These are phyloP conservation scores for Semnopithecus entellus DNA, from an alignment of 2,113 vertebrate species.

Conservation along the genomic window DNA sequence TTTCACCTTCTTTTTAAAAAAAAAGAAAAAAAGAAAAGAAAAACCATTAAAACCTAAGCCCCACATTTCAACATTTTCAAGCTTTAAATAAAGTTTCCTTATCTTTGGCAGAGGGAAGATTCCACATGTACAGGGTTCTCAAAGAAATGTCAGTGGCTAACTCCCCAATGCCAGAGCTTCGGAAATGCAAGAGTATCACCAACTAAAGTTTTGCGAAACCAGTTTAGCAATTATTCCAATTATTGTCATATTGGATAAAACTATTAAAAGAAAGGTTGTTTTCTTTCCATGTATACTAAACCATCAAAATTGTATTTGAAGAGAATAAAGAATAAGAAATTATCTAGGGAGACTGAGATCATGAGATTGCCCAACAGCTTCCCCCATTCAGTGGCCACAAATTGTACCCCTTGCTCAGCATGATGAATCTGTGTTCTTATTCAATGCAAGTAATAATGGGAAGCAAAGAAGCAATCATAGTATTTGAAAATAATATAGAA, in stretches of 20 bases:
- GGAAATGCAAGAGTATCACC: background rate
- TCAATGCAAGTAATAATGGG: background rate
- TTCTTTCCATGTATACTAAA: background rate
- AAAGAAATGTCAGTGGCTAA: background rate
- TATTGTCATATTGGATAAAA: background rate
- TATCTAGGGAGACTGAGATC: background rate
- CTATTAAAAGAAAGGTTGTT: background rate
- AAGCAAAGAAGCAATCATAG: background rate
- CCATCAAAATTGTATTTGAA: background rate
- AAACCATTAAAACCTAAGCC: background rate
- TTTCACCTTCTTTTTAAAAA: background rate
- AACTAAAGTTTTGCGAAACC: background rate
- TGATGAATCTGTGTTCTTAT: background rate
- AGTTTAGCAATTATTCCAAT: background rate
- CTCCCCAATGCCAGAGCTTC: background rate
- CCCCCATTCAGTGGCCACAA: background rate
- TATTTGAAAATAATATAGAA: background rate
- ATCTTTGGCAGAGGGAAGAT: background rate
- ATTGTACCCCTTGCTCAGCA: background rate
- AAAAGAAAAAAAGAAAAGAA: conserved; percentile 2
- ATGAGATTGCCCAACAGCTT: background rate
- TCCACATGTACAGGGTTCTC: background rate
- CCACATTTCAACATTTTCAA: conserved; percentile 6
- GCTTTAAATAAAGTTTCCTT: background rate
- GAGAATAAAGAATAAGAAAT: conserved; percentile 23